These are phyloP conservation scores for Scrobipalpa costella DNA, from an alignment of 2,888 invertebrate genomes.

Conservation along the genomic window DNA sequence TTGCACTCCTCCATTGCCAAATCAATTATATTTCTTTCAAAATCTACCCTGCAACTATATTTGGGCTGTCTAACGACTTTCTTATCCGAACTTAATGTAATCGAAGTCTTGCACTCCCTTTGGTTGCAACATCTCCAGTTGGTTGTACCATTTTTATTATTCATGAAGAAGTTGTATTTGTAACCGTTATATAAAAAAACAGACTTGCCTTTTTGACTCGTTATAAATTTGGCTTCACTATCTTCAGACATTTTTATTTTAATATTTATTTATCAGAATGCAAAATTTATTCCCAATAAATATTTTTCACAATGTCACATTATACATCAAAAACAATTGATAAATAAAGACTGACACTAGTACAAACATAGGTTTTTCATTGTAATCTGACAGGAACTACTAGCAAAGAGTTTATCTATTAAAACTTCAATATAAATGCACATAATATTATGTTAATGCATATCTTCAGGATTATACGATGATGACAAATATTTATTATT, in stretches of 20 bases:
- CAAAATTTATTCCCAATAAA: slow-evolving; percentile 10
- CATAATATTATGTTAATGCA: neutral
- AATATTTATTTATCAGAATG: slow-evolving; percentile 12
- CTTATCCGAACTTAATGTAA: neutral
- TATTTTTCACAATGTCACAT: slow-evolving; percentile 8
- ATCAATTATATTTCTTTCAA: neutral
- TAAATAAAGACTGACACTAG: slow-evolving; percentile 12
- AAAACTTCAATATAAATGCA: slow-evolving; percentile 10
- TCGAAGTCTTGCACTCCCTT: too few species aligned
- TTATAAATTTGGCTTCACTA: too few species aligned
- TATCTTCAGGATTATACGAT: too few species aligned
- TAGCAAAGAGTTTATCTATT: slow-evolving; percentile 12
- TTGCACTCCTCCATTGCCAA: neutral
- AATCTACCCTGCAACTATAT: neutral
- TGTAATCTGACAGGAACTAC: slow-evolving; percentile 12
- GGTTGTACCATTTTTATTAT: neutral
- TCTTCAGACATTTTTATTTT: too few species aligned
- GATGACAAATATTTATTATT: too few species aligned
- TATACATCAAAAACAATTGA: slow-evolving; percentile 12
- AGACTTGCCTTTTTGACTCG: too few species aligned
- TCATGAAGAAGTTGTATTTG: neutral
- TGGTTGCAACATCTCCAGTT: slow-evolving; percentile 1
- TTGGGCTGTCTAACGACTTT: neutral
- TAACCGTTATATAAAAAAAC: neutral
- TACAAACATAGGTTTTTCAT: slow-evolving; percentile 12